Base-by-base conservation (phyloP, 2,113 vertebrate genomes). In the Bufo bufo region DNA sequence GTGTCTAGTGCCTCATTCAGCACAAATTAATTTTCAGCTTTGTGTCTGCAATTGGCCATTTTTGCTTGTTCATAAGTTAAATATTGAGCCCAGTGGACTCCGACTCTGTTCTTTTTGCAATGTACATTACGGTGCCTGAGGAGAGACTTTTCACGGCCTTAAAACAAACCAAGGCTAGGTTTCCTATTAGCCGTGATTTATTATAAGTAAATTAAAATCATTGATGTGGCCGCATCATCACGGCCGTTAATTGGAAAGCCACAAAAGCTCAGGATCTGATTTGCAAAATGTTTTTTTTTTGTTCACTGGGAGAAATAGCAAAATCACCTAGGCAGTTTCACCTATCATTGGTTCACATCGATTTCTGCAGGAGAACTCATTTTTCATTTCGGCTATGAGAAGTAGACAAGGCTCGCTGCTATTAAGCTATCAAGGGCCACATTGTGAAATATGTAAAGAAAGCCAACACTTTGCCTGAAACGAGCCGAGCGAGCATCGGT, bases 141-240 rank as follows among this genome's bases (percentile, higher is more conserved):
- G 69, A 77, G 45, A 77, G 19, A 16, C 17, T 75, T 45, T 77
- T 56, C 58, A 66, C 45, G 19, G 59, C 74, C 61, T 23, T 52
- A 66, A 50, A 78, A 78, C 74, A 77, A 63, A 65, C 74, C 56
- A 23, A 50, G 56, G 9, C 23, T 58, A 45, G 47, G 59, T 9
- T 69, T 86, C 74, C 58, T 79, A 78, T 86, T 86, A 86, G 58
- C 47, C 13, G 2, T 79, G 85, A 86, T 86, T 79, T 86, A 79
- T 49, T 86, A 50, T 13, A 50, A 78, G 85, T 78, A 75, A 47
- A 78, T 86, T 52, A 78, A 47, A 66, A 65, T 78, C 33, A 86
- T 86, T 78, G 47, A 86, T 78, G 45, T 14, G 72, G 75, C 56
- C 5, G 71, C 45, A 3, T 6, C 19, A 59, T 65, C 71, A 61